Evolutionary conservation across 2,797 vertebrate genomes (phyloP).

Genomic region (Erithacus rubecula): DNA sequence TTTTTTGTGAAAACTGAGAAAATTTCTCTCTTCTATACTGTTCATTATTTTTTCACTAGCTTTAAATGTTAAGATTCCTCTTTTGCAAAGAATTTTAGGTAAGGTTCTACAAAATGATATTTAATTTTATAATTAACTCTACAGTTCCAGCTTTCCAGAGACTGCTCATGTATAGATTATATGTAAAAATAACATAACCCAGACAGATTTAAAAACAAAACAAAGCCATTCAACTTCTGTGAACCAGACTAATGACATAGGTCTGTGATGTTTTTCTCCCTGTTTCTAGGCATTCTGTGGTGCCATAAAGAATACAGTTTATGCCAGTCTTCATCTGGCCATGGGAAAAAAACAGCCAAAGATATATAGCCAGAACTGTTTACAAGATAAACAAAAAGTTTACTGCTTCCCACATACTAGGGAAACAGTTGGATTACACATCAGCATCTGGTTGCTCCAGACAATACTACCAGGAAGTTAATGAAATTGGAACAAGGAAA

Average conservation of each 20-base stretch:
- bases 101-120: background rate
- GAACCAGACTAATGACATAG: slow-evolving; percentile 18
- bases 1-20: background rate
- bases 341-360: slow-evolving; percentile 68
- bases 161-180: background rate
- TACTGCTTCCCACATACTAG: slow-evolving; percentile 74
- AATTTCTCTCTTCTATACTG: background rate
- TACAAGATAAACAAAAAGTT: slow-evolving; percentile 64
- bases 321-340: background rate
- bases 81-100: background rate
- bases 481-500: slow-evolving; percentile 77
- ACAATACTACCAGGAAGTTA: slow-evolving; percentile 80
- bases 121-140: background rate
- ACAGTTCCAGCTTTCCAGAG: background rate
- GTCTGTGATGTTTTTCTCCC: background rate
- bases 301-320: background rate
- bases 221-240: slow-evolving; percentile 1
- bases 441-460: slow-evolving; percentile 70
- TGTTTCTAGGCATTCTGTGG: background rate
- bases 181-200: background rate
- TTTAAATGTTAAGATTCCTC: background rate
- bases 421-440: slow-evolving; percentile 76
- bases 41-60: background rate
- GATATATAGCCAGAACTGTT: slow-evolving; percentile 60
- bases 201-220: slow-evolving; percentile 28